phyloP scores from a whole-genome alignment of 2,113 vertebrate genomes.

The Rhinichthys klamathensis region DNA sequence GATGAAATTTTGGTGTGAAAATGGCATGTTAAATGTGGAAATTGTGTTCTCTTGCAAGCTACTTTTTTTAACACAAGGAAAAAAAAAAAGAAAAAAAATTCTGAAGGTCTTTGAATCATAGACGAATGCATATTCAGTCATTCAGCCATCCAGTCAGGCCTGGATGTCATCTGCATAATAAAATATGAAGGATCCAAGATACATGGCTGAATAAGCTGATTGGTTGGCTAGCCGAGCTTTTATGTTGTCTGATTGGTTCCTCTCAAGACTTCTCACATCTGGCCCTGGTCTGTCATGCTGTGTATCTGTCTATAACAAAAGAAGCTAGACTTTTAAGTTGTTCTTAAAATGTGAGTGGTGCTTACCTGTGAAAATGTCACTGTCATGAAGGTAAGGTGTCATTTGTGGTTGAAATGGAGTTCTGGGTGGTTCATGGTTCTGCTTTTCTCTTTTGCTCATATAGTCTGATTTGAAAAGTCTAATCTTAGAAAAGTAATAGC shows the following conservation, averaged over 20 bases:
- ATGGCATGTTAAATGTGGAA: not conserved
- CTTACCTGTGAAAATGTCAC: not conserved
- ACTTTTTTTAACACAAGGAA: not conserved
- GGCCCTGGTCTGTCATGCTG: not conserved
- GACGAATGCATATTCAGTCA: not conserved
- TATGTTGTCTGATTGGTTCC: not conserved
- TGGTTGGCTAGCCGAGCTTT: not conserved
- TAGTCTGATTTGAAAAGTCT: not conserved
- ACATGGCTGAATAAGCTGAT: not conserved
- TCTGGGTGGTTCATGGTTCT: too few relatives aligned
- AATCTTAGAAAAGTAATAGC: not conserved
- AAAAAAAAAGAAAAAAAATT: too few relatives aligned
- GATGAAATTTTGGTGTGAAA: constrained; percentile 28
- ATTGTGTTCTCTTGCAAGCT: not conserved
- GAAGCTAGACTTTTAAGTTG: not conserved
- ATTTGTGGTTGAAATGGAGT: too few relatives aligned
- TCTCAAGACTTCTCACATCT: not conserved
- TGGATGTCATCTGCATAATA: not conserved
- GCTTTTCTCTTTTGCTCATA: not conserved
- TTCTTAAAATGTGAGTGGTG: not conserved
- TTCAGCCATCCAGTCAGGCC: not conserved
- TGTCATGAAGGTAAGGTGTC: not conserved
- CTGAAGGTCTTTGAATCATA: not conserved
- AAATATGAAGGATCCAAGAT: not conserved
- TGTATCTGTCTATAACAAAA: not conserved